Evolutionary conservation across 1,140 invertebrate genomes (phyloP), one percentile per base, ranked within the genome.

Genomic region (Paracyclopina nana): DNA sequence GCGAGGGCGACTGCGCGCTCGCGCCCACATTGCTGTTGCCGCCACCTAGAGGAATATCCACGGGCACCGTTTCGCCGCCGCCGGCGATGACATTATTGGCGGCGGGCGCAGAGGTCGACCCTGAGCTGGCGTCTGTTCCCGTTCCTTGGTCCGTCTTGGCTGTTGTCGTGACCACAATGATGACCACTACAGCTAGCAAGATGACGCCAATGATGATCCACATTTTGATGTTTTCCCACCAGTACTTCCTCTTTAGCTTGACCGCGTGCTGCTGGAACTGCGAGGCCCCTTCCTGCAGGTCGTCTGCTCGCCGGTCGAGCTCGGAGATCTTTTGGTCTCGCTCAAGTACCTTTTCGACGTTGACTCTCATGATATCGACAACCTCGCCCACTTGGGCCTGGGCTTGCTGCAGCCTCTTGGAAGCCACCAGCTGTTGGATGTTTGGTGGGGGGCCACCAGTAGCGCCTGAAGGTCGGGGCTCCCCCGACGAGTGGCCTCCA

Each of bases 151-250:
- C 40, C 14, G 6, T 6, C n/a, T n/a, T 9, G 8, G 40, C 20
- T 16, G 45, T 48, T 2, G 45, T 53, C 27, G 29, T 54, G 26
- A 60, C 11, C 14, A 60, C 45, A 20, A 60, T 57, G 16, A 61
- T 54, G 2, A 55, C 42, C 25, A 60, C 44, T 42, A 60, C 29
- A 34, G 60, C 30, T 18, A 53, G 18, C 24, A 58, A 16, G 24
- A 60, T 52, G 27, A 53, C 46, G 2, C 53, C 59, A n/a, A 60
- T 50, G 34, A 60, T 56, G 29, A 60, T 52, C 48, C 52, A 56
- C 56, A 61, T 60, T 52, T 61, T 61, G 9, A 56, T 41, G 54
- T 61, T 61, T 54, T 61, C 56, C 60, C 60, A 61, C 60, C 60
- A 61, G 53, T 57, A 58, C 45, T 60, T 59, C 46, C 55, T 52